These are phyloP conservation scores for Lasius fuliginosus DNA, from an alignment of 2,888 invertebrate genomes.

Conservation along the genomic window DNA sequence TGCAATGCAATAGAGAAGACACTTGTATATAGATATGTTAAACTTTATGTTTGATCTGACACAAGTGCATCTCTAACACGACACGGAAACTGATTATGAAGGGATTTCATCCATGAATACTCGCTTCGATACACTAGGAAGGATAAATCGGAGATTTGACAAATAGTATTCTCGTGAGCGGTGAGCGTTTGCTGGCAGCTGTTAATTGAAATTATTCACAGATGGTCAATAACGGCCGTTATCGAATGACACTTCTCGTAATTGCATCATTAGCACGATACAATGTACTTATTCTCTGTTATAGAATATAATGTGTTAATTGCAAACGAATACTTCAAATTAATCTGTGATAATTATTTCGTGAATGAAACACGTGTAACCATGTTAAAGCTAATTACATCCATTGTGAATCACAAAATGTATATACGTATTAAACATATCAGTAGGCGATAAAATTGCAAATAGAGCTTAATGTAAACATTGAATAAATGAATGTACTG, in stretches of 20 bases:
- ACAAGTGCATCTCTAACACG: neutral
- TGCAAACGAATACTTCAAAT: constrained; percentile 32
- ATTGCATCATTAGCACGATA: constrained; percentile 42
- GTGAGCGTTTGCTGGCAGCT: constrained; percentile 19
- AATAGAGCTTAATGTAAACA: neutral
- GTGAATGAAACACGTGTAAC: neutral
- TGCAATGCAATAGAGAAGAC: neutral
- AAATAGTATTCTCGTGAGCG: constrained; percentile 22
- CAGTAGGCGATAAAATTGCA: neutral
- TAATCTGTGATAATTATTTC: constrained; percentile 28
- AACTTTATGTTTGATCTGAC: constrained; percentile 15
- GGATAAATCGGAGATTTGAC: constrained; percentile 41
- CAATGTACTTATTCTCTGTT: constrained; percentile 21
- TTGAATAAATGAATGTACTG: constrained; percentile 19
- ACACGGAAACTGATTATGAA: constrained; percentile 32
- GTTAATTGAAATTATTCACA: constrained; percentile 47
- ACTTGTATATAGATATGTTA: neutral
- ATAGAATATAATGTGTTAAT: constrained; percentile 24
- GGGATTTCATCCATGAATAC: constrained; percentile 6
- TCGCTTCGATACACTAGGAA: constrained; percentile 8
- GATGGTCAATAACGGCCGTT: constrained; percentile 25
- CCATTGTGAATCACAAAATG: neutral
- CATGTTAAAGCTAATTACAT: constrained; percentile 13
- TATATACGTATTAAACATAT: neutral
- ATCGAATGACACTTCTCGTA: constrained; percentile 41